Conservation (phyloP, 2,797 vertebrate genomes). For the Trematomus bernacchii region DNA sequence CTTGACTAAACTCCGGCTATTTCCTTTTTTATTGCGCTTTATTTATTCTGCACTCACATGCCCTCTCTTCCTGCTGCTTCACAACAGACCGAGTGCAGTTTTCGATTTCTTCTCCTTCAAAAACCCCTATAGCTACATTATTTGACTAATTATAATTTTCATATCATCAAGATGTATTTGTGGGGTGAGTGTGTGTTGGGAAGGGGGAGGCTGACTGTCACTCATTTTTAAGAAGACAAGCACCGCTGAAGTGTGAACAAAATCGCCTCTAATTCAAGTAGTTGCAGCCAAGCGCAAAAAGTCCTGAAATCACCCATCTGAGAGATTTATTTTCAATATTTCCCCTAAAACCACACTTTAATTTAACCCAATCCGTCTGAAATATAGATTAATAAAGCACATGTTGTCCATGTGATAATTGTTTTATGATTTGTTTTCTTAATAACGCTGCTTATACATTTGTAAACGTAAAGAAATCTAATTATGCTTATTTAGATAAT, state of each 20-base stretch:
- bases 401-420: background rate
- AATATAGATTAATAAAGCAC: background rate
- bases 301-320: slow-evolving; percentile 89
- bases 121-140: slow-evolving; percentile 89
- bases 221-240: slow-evolving; percentile 94
- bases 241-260: slow-evolving; percentile 92
- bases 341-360: background rate
- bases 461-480: background rate
- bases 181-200: slow-evolving; percentile 66
- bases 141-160: slow-evolving; percentile 89
- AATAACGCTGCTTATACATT: no score
- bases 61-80: slow-evolving; percentile 44
- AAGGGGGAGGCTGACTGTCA: slow-evolving; percentile 83
- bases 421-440: background rate
- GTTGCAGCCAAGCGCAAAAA: slow-evolving; percentile 91
- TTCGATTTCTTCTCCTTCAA: slow-evolving; percentile 77
- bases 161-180: slow-evolving; percentile 90
- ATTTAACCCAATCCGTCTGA: background rate
- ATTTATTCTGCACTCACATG: slow-evolving; percentile 78
- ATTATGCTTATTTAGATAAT: background rate
- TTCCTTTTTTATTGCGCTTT: slow-evolving; percentile 87
- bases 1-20: slow-evolving; percentile 89
- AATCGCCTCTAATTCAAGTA: slow-evolving; percentile 85
- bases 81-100: slow-evolving; percentile 64
- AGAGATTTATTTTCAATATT: slow-evolving; percentile 5